phyloP scores from a whole-genome alignment of 2,888 invertebrate genomes.

The Listrodromus nycthemerus region DNA sequence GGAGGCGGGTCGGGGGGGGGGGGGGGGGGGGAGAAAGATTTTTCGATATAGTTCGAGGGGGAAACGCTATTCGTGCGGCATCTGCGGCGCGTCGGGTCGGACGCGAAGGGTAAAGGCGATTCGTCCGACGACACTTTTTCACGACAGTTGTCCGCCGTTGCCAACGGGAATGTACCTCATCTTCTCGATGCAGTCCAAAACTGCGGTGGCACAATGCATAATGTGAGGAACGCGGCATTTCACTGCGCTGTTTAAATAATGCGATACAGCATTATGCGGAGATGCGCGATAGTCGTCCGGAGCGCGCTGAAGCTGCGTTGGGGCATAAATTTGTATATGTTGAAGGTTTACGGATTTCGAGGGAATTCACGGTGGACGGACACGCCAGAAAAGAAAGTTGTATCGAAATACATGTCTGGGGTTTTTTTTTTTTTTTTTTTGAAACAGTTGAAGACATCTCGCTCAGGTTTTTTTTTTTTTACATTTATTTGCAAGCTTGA shows the following conservation, averaged over 20 bases:
- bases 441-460: not conserved
- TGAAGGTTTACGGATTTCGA: not conserved
- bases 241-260: not conserved
- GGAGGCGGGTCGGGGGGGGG: too few species aligned
- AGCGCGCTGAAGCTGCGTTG: not conserved
- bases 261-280: conserved; percentile 8
- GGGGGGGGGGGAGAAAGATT: not conserved
- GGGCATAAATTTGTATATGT: conserved; percentile 17
- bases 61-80: conserved; percentile 24
- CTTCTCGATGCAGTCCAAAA: not conserved
- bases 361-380: not conserved
- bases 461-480: not conserved
- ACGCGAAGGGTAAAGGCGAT: conserved; percentile 14
- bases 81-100: conserved; percentile 25
- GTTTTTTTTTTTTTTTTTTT: not conserved
- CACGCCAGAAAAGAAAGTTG: not conserved
- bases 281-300: conserved; percentile 1
- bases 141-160: conserved; percentile 30
- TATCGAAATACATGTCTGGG: not conserved
- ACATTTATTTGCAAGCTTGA: not conserved
- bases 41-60: conserved; percentile 39
- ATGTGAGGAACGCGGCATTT: not conserved
- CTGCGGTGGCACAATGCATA: not conserved
- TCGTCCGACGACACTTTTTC: conserved; percentile 40
- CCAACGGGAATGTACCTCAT: not conserved